Conservation (phyloP, 2,797 vertebrate genomes). For the Artibeus jamaicensis region DNA sequence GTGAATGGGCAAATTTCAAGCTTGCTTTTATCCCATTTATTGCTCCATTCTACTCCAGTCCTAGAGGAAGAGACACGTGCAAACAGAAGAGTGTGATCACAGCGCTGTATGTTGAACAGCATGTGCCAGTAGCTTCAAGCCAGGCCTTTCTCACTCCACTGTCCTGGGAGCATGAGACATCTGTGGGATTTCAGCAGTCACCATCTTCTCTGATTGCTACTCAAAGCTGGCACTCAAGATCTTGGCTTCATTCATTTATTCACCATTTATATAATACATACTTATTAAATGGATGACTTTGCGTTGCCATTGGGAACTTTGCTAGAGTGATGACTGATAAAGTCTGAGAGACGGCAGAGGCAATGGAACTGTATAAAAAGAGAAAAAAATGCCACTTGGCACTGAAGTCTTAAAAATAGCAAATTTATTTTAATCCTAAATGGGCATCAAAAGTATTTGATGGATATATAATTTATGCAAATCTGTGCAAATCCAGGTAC, state of each 20-base stretch:
- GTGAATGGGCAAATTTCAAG: not conserved
- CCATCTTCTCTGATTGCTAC: not conserved
- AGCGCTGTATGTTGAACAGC: not conserved
- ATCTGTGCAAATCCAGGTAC: constrained; percentile 33
- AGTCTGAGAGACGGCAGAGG: not conserved
- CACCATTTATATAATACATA: not conserved
- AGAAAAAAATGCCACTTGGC: not conserved
- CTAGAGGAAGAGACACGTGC: not conserved
- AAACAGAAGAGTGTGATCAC: not conserved
- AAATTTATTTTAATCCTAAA: constrained; percentile 66
- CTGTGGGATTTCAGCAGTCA: not conserved
- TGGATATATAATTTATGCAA: constrained; percentile 45
- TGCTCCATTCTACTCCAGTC: not conserved
- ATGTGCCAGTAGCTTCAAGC: not conserved
- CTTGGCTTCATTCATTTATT: not conserved
- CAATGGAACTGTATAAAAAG: not conserved
- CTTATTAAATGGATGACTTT: constrained; percentile 29
- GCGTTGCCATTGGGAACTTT: not conserved
- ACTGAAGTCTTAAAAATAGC: constrained; percentile 60
- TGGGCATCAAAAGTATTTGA: constrained; percentile 12
- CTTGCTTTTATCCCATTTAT: not conserved
- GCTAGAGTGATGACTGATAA: not conserved
- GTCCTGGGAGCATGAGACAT: not conserved
- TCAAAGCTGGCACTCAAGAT: not conserved
- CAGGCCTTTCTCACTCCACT: not conserved